A percentile compares a stretch with the other conserved stretches of the same genome.
Conservation (phyloP, 2,113 vertebrate species). For the Pongo pygmaeus region DNA sequence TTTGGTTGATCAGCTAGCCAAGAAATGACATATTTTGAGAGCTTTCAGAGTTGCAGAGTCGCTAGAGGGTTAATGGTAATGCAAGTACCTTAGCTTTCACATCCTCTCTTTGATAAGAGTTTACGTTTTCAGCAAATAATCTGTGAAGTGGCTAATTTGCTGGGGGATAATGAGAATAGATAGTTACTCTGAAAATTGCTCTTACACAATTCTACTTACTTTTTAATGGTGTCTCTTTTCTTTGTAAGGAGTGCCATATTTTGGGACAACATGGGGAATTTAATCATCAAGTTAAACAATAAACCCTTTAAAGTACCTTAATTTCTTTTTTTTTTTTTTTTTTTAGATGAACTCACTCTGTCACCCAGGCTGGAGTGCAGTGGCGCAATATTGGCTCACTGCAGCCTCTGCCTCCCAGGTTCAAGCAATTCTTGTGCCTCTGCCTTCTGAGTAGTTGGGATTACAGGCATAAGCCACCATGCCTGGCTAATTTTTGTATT, state of each 20-base stretch:
- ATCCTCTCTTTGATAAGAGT: constrained; percentile 1
- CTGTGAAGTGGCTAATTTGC: constrained; percentile 31
- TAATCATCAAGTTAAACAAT: constrained; percentile 69
- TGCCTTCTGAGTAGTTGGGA: too few species aligned
- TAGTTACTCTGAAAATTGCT: constrained; percentile 26
- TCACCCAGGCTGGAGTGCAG: too few species aligned
- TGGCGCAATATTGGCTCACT: too few species aligned
- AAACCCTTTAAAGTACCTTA: constrained; percentile 65
- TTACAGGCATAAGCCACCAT: too few species aligned
- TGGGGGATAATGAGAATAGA: constrained; percentile 39
- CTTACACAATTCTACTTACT: constrained; percentile 9
- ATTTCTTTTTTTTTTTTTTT: neutral
- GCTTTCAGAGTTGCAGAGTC: neutral
- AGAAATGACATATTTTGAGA: neutral
- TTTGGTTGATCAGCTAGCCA: neutral
- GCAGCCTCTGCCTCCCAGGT: too few species aligned
- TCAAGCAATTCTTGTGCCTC: too few species aligned
- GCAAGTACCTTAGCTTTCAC: neutral
- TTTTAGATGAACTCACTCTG: too few species aligned
- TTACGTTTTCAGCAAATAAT: constrained; percentile 7
- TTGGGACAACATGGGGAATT: constrained; percentile 30
- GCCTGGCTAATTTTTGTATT: too few species aligned
- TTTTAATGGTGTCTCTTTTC: constrained; percentile 43
- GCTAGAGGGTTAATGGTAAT: neutral
- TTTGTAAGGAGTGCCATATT: neutral